These are phyloP conservation scores for Hylia prasina DNA, from an alignment of 2,113 vertebrate species.

Conservation along the genomic window DNA sequence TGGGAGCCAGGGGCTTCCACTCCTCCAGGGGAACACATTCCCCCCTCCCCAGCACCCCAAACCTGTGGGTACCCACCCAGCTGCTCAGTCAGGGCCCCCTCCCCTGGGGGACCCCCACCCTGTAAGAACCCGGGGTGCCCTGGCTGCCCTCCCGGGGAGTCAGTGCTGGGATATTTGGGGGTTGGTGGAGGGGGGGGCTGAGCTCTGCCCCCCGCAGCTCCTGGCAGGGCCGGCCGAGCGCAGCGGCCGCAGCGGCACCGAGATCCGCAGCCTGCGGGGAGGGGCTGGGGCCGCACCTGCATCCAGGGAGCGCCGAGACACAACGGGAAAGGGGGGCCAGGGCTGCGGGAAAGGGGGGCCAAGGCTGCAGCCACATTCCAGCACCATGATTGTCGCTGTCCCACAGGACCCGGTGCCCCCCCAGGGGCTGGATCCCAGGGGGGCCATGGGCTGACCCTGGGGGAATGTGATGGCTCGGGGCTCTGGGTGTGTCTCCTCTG, in stretches of 20 bases:
- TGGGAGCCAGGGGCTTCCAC: neutral
- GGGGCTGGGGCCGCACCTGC: neutral
- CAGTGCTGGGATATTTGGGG: neutral
- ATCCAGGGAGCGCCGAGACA: neutral
- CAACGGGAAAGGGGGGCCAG: neutral
- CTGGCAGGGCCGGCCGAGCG: neutral
- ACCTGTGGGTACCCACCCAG: neutral
- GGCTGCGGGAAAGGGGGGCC: neutral
- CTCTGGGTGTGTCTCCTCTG: neutral
- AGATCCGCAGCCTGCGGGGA: neutral
- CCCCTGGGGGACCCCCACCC: neutral
- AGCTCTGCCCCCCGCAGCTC: neutral
- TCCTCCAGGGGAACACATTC: fast-evolving
- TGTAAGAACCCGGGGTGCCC: fast-evolving
- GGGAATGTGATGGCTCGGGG: neutral
- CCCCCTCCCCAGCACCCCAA: neutral
- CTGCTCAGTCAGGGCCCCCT: neutral
- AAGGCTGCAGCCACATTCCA: neutral
- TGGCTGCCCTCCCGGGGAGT: neutral
- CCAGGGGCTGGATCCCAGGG: neutral
- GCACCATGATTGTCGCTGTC: neutral
- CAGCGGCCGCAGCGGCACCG: neutral
- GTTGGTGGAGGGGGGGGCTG: neutral
- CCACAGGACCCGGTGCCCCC: fast-evolving
- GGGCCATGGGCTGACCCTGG: neutral